phyloP scores from a whole-genome alignment of 1,140 invertebrate genomes.

The Gerris buenoi region DNA sequence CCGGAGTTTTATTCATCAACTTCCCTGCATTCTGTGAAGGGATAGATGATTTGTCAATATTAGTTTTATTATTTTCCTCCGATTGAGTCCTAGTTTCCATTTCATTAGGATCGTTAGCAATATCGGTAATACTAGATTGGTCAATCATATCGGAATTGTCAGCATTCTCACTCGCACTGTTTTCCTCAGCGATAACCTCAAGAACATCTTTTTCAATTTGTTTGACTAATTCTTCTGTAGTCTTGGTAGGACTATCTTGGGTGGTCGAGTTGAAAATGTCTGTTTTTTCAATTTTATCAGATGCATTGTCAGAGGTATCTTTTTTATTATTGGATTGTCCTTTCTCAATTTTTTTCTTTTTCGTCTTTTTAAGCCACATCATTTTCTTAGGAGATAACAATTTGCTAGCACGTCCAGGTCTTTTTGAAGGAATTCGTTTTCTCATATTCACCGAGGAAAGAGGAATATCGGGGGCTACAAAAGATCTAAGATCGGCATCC shows the following conservation, averaged over 20 bases:
- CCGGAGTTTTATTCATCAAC: not conserved
- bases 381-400: not conserved
- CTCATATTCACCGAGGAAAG: conserved; percentile 6
- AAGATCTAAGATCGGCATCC: conserved; percentile 12
- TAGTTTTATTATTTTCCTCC: not conserved
- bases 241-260: not conserved
- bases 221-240: conserved; percentile 9
- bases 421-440: not conserved
- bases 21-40: not conserved
- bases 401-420: not conserved
- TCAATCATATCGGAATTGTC: too few relatives aligned
- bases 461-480: conserved; percentile 7
- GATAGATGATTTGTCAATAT: not conserved
- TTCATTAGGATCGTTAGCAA: not conserved
- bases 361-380: not conserved
- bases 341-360: not conserved
- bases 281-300: not conserved
- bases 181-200: conserved; percentile 12
- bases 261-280: not conserved
- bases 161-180: not conserved
- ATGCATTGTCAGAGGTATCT: not conserved
- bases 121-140: too few relatives aligned
- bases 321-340: not conserved
- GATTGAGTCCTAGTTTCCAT: not conserved
- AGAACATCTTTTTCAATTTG: conserved; percentile 12